phyloP scores from a whole-genome alignment of 2,888 invertebrate genomes.

The Diaphora mendica region DNA sequence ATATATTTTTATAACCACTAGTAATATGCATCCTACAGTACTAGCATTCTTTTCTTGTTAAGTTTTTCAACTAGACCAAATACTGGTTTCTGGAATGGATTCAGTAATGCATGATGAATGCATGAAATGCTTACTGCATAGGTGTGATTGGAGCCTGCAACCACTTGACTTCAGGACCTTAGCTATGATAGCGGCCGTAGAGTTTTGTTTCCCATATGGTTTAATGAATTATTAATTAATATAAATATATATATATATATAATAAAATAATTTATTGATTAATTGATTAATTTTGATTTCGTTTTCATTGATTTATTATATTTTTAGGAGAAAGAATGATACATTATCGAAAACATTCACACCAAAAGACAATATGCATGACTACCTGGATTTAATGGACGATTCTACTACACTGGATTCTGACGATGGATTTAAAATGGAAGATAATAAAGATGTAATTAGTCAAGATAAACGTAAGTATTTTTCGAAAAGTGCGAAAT shows the following conservation, averaged over 20 bases:
- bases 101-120: too few species aligned
- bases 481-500: neutral
- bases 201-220: neutral
- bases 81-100: neutral
- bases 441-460: constrained; percentile 23
- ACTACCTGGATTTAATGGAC: constrained; percentile 55
- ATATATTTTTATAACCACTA: neutral
- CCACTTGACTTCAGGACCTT: neutral
- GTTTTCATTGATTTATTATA: neutral
- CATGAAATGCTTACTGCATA: too few species aligned
- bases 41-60: too few species aligned
- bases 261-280: too few species aligned
- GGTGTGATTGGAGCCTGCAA: too few species aligned
- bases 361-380: constrained; percentile 37
- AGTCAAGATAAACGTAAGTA: constrained; percentile 41
- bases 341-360: constrained; percentile 4
- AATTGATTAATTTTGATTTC: neutral
- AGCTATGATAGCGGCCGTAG: too few species aligned
- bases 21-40: too few species aligned
- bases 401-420: constrained; percentile 54
- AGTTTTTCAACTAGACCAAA: too few species aligned
- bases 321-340: constrained; percentile 8
- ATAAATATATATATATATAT: too few species aligned
- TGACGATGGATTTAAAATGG: constrained; percentile 51
- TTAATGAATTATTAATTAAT: neutral